These are phyloP conservation scores for Erethizon dorsatum DNA, from an alignment of 2,797 vertebrate species.

Conservation along the genomic window DNA sequence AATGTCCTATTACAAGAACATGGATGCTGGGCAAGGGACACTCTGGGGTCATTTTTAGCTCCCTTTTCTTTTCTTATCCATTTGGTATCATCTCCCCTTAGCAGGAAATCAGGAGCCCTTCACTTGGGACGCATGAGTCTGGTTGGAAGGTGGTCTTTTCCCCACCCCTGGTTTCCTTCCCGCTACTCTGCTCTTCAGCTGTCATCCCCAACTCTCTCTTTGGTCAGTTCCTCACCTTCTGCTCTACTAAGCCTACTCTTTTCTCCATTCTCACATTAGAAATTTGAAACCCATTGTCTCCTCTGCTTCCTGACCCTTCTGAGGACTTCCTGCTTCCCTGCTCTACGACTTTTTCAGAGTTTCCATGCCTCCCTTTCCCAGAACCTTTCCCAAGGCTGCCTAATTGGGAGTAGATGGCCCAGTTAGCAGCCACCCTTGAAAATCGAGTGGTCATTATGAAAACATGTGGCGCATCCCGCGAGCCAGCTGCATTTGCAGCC, in stretches of 20 bases:
- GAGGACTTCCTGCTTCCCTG: neutral
- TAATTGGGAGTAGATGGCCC: neutral
- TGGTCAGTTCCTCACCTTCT: neutral
- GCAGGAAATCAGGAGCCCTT: neutral
- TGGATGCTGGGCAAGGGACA: neutral
- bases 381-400: neutral
- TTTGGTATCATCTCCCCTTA: neutral
- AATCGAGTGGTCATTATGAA: slow-evolving; percentile 68
- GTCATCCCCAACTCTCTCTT: neutral
- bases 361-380: neutral
- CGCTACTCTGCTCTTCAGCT: neutral
- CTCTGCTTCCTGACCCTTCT: neutral
- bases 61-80: neutral
- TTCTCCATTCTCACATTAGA: neutral
- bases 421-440: slow-evolving; percentile 40
- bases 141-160: neutral
- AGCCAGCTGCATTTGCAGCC: neutral
- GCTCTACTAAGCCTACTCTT: too few relatives aligned
- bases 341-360: neutral
- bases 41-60: neutral
- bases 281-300: neutral
- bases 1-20: neutral
- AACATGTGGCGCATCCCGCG: neutral
- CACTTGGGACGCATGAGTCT: neutral
- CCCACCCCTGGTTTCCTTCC: neutral